Percentiles rank a stretch among this genome's conserved stretches.
These are phyloP conservation scores for Catharus fuscescens DNA, from an alignment of 2,113 vertebrate genomes.

Conservation along the genomic window DNA sequence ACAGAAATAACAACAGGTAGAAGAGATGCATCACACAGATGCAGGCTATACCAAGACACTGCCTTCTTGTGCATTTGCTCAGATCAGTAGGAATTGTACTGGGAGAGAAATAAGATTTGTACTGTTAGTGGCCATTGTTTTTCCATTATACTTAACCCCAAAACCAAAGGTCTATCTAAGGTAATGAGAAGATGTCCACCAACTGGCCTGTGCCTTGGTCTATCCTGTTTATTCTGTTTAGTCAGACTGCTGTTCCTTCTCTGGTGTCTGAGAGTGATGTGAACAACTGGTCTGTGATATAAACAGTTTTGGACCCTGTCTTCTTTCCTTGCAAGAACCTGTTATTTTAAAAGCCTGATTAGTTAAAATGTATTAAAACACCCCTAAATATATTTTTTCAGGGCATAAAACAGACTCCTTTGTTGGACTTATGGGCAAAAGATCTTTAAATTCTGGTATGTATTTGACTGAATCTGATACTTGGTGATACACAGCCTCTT, in stretches of 20 bases:
- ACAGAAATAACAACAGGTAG: not conserved
- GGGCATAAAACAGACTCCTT: slow-evolving; percentile 89
- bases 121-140: not conserved
- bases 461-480: slow-evolving; percentile 55
- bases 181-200: not conserved
- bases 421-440: slow-evolving; percentile 93
- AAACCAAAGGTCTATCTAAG: not conserved
- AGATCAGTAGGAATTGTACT: not conserved
- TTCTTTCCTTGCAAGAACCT: not conserved
- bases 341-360: not conserved
- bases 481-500: not conserved
- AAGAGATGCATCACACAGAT: not conserved
- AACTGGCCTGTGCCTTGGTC: not conserved
- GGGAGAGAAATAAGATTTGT: not conserved
- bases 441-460: slow-evolving; percentile 90
- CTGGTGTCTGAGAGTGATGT: not conserved
- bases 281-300: not conserved
- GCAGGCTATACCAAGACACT: not conserved
- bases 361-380: slow-evolving; percentile 67
- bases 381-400: slow-evolving; percentile 79
- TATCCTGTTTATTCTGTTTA: not conserved
- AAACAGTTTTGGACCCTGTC: not conserved
- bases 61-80: not conserved
- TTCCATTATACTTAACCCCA: not conserved
- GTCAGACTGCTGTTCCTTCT: not conserved